A percentile compares a stretch with the other conserved stretches of the same genome.
Evolutionary conservation across 2,113 vertebrate species (phyloP).

Genomic region (Lophochroa leadbeateri): DNA sequence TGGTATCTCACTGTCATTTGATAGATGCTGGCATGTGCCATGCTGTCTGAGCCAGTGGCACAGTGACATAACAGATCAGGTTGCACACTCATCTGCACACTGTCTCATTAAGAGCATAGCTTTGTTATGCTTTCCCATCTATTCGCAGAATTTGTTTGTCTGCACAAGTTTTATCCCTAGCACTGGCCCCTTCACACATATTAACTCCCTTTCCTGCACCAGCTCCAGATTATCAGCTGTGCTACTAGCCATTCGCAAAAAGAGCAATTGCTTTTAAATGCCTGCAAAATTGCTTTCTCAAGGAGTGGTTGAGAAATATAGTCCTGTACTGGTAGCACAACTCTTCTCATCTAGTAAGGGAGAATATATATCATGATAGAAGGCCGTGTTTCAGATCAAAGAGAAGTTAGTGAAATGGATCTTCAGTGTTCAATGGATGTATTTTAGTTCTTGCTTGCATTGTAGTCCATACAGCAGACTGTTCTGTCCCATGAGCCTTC

Average conservation of each 20-base stretch:
- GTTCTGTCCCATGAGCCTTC: constrained; percentile 88
- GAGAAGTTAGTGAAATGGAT: background rate
- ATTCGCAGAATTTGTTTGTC: background rate
- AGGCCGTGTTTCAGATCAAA: background rate
- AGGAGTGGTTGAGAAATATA: background rate
- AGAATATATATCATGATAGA: background rate
- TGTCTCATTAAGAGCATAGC: background rate
- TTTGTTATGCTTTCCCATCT: background rate
- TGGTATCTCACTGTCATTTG: background rate
- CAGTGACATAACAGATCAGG: background rate
- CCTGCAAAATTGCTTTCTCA: background rate
- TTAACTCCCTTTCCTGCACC: background rate
- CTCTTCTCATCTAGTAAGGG: background rate
- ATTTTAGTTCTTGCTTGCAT: background rate
- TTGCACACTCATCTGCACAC: background rate
- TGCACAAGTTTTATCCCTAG: background rate
- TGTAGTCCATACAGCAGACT: constrained; percentile 88
- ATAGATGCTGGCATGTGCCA: background rate
- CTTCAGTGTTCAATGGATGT: background rate
- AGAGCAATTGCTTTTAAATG: background rate
- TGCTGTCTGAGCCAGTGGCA: background rate
- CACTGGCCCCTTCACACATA: background rate
- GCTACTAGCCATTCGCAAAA: background rate
- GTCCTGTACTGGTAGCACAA: background rate
- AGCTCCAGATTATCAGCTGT: background rate